Evolutionary conservation across 2,888 invertebrate species (phyloP), one percentile per base, ranked within the genome.

Genomic region (Oscheius sp.): DNA sequence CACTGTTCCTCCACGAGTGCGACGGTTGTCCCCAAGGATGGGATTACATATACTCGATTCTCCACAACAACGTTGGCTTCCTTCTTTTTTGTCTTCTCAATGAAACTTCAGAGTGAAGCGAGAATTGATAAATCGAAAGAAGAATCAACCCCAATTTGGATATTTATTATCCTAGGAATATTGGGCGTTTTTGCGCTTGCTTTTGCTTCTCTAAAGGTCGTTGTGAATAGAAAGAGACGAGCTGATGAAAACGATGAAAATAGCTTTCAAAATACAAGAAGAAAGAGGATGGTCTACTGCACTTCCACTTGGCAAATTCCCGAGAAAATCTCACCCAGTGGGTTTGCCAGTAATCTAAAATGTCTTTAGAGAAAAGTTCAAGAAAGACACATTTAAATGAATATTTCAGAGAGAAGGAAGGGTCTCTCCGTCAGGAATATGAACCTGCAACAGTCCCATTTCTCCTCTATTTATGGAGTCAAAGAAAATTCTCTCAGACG

Each of bases 21-120:
- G 55, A 55, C 5, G 20, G 34, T 4, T 55, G 55, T 34, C 55
- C 55, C 12, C 55, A 55, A 34, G 55, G 55, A 34, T 33, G 17
- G 20, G 34, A 55, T 5, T 55, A 55, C 20, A 31, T 55, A 10
- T 12, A 17, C 3, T n/a, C n/a, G n/a, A n/a, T n/a, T n/a, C n/a
- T n/a, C n/a, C n/a, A n/a, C n/a, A n/a, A n/a, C n/a, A n/a, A n/a
- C n/a, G n/a, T n/a, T n/a, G n/a, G n/a, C n/a, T n/a, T n/a, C n/a
- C n/a, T n/a, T n/a, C n/a, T n/a, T n/a, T n/a, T n/a, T n/a, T 15
- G 3, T 42, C 42, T 42, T 12, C 4, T 15, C 42, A 3, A 6
- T 42, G n/a, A n/a, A n/a, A n/a, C 4, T 3, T 42, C 12, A 37
- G 33, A 34, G 23, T 20, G 12, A 34, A 20, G 17, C 10, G n/a